phyloP scores from a whole-genome alignment of 2,888 invertebrate species.

The Melanargia galathea region DNA sequence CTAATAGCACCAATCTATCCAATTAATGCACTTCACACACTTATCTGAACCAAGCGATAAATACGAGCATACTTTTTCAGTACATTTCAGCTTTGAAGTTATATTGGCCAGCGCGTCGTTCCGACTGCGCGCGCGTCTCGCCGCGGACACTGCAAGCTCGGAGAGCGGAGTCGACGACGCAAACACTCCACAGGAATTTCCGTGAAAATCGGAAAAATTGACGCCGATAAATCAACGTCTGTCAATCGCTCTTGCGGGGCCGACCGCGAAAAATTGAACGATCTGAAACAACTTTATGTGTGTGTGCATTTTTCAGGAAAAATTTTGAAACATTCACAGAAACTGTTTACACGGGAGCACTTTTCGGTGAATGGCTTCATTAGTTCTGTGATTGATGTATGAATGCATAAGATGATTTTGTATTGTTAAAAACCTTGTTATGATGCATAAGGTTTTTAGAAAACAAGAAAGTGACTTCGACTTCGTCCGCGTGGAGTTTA shows the following conservation, averaged over 20 bases:
- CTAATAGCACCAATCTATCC: conserved; percentile 30
- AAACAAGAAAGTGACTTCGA: too few species aligned
- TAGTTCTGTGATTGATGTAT: conserved; percentile 7
- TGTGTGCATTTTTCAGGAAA: not conserved
- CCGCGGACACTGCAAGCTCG: conserved; percentile 53
- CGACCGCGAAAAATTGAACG: conserved; percentile 23
- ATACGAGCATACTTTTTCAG: conserved; percentile 58
- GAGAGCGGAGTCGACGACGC: conserved; percentile 57
- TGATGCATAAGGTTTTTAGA: not conserved
- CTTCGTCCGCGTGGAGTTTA: too few species aligned
- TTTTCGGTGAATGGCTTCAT: conserved; percentile 9
- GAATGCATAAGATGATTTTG: not conserved
- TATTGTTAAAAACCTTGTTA: not conserved
- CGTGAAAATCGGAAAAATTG: conserved; percentile 49
- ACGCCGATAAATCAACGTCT: conserved; percentile 54
- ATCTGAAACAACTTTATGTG: conserved; percentile 10
- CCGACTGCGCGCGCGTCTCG: conserved; percentile 68
- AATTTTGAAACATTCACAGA: not conserved
- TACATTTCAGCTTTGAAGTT: conserved; percentile 71
- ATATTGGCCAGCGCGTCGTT: conserved; percentile 66
- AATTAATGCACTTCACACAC: conserved; percentile 19
- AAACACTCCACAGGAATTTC: conserved; percentile 50
- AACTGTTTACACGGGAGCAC: not conserved
- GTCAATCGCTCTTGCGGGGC: conserved; percentile 40
- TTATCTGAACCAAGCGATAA: conserved; percentile 40